phyloP scores from a whole-genome alignment of 2,888 invertebrate species.

The Meta bourneti region DNA sequence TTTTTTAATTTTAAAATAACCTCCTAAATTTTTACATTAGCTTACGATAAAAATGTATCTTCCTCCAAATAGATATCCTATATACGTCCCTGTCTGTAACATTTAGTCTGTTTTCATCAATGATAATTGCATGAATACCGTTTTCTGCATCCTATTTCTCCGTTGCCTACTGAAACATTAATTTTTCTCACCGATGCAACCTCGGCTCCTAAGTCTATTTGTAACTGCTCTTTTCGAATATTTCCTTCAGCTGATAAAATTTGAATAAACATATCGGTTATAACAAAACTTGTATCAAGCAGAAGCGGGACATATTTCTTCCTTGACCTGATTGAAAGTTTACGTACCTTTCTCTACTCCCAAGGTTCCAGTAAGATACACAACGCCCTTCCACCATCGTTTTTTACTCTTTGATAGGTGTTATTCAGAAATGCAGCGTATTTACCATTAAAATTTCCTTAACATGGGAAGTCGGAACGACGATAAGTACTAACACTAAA shows the following conservation, averaged over 20 bases:
- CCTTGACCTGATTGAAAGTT: conserved; percentile 59
- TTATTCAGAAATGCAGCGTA: background rate
- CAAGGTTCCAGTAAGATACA: conserved; percentile 12
- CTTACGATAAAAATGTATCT: too few species aligned
- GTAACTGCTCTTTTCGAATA: background rate
- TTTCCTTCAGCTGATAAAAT: background rate
- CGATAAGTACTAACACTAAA: background rate
- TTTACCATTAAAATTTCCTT: background rate
- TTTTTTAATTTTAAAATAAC: too few species aligned
- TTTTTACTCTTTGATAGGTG: conserved; percentile 15
- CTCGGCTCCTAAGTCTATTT: background rate
- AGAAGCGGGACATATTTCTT: conserved; percentile 10
- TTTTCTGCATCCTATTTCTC: too few species aligned
- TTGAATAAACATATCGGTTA: background rate
- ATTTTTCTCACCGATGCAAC: too few species aligned
- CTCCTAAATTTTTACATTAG: too few species aligned
- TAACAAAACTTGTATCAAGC: background rate
- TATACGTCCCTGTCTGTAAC: too few species aligned
- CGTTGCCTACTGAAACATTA: too few species aligned
- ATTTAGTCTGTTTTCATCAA: too few species aligned
- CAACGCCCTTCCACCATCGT: conserved; percentile 42
- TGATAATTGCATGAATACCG: too few species aligned
- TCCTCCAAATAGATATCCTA: too few species aligned
- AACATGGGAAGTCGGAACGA: background rate
- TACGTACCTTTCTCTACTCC: conserved; percentile 28